Percentiles rank a stretch among this genome's conserved stretches.
Conservation (phyloP, 2,113 vertebrate genomes). For the Phalacrocorax carbo region DNA sequence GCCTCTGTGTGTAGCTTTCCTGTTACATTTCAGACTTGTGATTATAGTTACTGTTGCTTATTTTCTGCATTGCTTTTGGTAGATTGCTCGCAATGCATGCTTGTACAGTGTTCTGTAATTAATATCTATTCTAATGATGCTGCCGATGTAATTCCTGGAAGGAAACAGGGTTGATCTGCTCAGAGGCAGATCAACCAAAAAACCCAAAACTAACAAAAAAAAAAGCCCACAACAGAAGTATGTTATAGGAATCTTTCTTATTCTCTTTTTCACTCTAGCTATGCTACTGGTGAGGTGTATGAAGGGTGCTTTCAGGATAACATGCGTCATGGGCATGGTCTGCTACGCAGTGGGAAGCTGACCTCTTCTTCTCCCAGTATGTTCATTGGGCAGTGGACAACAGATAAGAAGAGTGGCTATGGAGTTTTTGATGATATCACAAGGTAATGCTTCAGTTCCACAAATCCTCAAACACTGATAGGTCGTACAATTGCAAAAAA, state of each 20-base stretch:
- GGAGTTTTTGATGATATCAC: slow-evolving; percentile 98
- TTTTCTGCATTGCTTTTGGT: background rate
- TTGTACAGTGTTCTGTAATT: background rate
- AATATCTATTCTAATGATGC: background rate
- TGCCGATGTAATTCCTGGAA: background rate
- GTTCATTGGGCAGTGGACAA: slow-evolving; percentile 95
- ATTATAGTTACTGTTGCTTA: background rate
- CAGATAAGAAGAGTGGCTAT: slow-evolving; percentile 95
- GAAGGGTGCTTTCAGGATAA: slow-evolving; percentile 95
- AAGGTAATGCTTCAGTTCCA: slow-evolving; percentile 74
- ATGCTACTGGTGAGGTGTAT: slow-evolving; percentile 91
- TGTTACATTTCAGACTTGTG: background rate
- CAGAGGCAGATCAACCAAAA: no score
- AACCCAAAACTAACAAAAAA: background rate
- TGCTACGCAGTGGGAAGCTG: slow-evolving; percentile 91
- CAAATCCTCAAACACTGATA: background rate
- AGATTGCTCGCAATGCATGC: background rate
- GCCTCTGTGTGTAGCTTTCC: background rate
- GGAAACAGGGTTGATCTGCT: background rate
- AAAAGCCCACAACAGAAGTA: fast-evolving
- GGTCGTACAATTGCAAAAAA: background rate
- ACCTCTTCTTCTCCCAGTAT: slow-evolving; percentile 94
- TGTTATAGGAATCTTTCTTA: background rate
- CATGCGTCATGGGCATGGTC: slow-evolving; percentile 93
- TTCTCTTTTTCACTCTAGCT: slow-evolving; percentile 70